Base-by-base conservation (phyloP, 2,888 invertebrate species). In the Empis livida region DNA sequence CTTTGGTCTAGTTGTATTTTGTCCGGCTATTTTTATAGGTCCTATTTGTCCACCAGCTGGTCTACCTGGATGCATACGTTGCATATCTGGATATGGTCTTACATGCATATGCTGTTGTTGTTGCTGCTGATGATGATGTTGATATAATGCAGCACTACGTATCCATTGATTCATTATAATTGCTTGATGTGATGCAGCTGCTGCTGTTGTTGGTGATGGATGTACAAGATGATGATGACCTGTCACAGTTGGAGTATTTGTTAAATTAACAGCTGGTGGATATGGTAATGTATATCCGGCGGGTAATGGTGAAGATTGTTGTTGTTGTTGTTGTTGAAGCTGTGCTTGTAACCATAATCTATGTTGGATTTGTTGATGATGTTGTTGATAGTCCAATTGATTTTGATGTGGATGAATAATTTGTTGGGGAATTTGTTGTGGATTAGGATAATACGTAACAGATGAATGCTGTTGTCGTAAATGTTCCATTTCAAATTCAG, bases 81-180 rank as follows among this genome's bases (percentile, higher is more conserved):
- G 75, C 42, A 71, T 68, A 68, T 74, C 74, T 51, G 73, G 75
- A 55, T 74, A 76, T 35, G 59, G 54, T 56, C 73, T 67, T 48
- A 73, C 57, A 53, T 54, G 57, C 48, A 53, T 48, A 50, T 58
- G 43, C 14, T 49, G 49, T 10, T 2, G 72, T 66, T 57, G 48
- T 55, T 60, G 50, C 51, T 61, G 62, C 51, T 58, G 48, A 55
- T 60, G 50, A 53, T 60, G 62, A 52, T 77, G 76, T 51, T 82
- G 82, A 57, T 82, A 82, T 32, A 82, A 61, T 1, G 82, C 80
- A 1, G 82, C 82, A 58, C 78, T 82, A 61, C 82, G 74, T 52
- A 85, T 74, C 82, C 83, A 84, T 57, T 84, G 83, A 59, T 82
- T 82, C 62, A 84, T 79, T 31, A 84, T 64, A 60, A 80, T 71